Base-by-base conservation (phyloP, 2,797 vertebrate genomes). In the Brachyalestes nurse region DNA sequence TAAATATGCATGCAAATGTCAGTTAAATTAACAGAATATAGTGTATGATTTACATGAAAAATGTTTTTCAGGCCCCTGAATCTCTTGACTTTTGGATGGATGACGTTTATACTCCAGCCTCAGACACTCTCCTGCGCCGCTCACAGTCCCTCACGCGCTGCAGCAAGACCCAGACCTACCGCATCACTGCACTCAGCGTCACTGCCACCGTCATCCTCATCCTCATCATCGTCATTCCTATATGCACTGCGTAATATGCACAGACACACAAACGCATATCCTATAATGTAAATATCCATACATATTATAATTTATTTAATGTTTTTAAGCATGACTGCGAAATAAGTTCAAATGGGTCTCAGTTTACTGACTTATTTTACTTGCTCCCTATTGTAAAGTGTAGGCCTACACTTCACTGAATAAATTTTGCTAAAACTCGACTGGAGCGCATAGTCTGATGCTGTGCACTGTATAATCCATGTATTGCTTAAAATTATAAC, bases 71-170 rank as follows among this genome's bases (percentile, higher is more conserved):
- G 85, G 81, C 80, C 40, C 83, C 84, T 3, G 85, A 88, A 61
- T 83, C 83, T 21, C 58, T 85, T 67, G 86, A 87, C 60, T 87
- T 86, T 65, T 87, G 86, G 86, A 87, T 81, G 17, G 86, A 87
- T 34, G 86, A 87, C 45, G 78, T 86, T 80, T 85, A 88, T 72
- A 88, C 85, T 34, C 85, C 85, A 0, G 87, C 83, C 34, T 88
- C 83, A 0, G 85, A 88, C 92, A 91, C 90, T 87, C 86, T 87
- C 79, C 81, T 87, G 70, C 86, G 81, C 4, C 86, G 79, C 61
- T 83, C 84, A 0, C 81, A 84, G 19, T 86, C 84, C 2, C 78
- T 83, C 21, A 72, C 77, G 0, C 85, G 79, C 28, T 87, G 86
- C 70, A 84, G 17, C 70, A 76, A 76, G 64, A 83, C 45, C 28